Percentiles rank a stretch among this genome's conserved stretches.
Evolutionary conservation across 2,888 invertebrate species (phyloP).

Genomic region (Cerastis leucographa): DNA sequence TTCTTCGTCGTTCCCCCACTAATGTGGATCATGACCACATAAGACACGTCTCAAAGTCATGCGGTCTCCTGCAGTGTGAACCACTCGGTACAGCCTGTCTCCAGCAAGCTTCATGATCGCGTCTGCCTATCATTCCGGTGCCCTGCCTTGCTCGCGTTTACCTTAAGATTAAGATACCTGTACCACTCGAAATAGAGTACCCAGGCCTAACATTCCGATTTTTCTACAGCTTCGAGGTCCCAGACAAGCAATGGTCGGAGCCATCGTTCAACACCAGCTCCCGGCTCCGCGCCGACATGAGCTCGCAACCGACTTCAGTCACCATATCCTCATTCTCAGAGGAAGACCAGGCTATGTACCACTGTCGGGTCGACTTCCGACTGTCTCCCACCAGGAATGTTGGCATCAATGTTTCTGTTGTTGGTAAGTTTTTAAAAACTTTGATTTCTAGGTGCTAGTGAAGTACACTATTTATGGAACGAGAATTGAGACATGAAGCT

Average conservation of each 20-base stretch:
- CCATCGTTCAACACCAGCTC: conserved; percentile 79
- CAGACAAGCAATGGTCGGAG: conserved; percentile 85
- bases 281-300: conserved; percentile 78
- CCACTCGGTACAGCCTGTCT: too few relatives aligned
- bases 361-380: conserved; percentile 91
- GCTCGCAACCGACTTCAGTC: conserved; percentile 78
- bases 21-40: too few relatives aligned
- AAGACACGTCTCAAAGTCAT: too few relatives aligned
- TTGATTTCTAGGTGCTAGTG: neutral
- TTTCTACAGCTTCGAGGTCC: conserved; percentile 83
- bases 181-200: neutral
- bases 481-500: too few relatives aligned
- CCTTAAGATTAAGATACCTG: too few relatives aligned
- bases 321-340: conserved; percentile 79
- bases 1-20: too few relatives aligned
- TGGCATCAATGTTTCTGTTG: conserved; percentile 89
- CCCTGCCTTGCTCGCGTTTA: too few relatives aligned
- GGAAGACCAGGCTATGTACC: conserved; percentile 88
- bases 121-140: too few relatives aligned
- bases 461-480: neutral
- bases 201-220: neutral
- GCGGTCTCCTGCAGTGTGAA: too few relatives aligned
- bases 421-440: conserved; percentile 78
- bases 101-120: too few relatives aligned
- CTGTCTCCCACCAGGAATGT: conserved; percentile 90